Evolutionary conservation across 2,113 vertebrate species (phyloP).

Genomic region (Dicentrarchus labrax): DNA sequence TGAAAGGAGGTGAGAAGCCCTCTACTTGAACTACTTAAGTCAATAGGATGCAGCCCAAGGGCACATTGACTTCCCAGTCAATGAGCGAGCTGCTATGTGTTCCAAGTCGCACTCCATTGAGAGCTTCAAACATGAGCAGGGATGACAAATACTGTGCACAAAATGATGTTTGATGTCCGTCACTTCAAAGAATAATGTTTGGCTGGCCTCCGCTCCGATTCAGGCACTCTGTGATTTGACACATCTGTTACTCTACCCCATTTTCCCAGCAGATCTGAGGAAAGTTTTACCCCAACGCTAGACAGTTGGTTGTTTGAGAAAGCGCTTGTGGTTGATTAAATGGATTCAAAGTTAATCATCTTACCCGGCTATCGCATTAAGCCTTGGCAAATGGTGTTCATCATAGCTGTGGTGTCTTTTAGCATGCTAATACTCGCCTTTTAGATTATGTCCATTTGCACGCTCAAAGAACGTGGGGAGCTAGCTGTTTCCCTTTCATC

Average conservation of each 20-base stretch:
- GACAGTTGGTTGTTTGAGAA: conserved; percentile 73
- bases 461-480: conserved; percentile 53
- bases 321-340: conserved; percentile 78
- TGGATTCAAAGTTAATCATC: conserved; percentile 82
- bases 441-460: conserved; percentile 77
- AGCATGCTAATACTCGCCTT: conserved; percentile 79
- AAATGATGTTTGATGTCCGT: conserved; percentile 65
- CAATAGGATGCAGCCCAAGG: conserved; percentile 74
- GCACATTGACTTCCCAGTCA: conserved; percentile 70
- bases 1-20: conserved; percentile 45
- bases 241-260: conserved; percentile 47
- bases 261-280: conserved; percentile 62
- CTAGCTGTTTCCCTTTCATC: conserved; percentile 73
- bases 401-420: conserved; percentile 72
- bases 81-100: conserved; percentile 48
- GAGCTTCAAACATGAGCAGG: conserved; percentile 35
- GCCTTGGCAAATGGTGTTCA: conserved; percentile 79
- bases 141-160: conserved; percentile 48
- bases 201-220: conserved; percentile 42
- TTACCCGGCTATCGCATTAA: conserved; percentile 78
- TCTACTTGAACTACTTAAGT: conserved; percentile 61
- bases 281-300: conserved; percentile 55
- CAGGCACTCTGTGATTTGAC: conserved; percentile 46
- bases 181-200: conserved; percentile 51
- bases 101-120: conserved; percentile 39